Percentiles rank a stretch among this genome's conserved stretches.
Conservation (phyloP, 1,140 invertebrate genomes). For the Drosophila setifemur region DNA sequence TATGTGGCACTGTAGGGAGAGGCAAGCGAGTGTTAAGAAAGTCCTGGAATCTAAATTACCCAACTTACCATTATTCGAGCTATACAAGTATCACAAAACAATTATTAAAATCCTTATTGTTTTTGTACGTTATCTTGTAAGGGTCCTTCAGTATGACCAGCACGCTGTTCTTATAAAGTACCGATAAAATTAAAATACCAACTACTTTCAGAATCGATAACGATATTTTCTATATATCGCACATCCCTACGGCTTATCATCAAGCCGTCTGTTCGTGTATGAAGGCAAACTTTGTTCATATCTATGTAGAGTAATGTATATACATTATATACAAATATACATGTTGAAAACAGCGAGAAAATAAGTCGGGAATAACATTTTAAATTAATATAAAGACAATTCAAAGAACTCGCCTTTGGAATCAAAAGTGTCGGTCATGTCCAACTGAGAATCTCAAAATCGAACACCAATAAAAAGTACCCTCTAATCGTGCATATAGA, state of each 20-base stretch:
- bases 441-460: slow-evolving; percentile 25
- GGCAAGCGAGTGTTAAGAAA: not conserved
- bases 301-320: slow-evolving; percentile 34
- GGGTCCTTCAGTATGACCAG: slow-evolving; percentile 23
- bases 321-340: slow-evolving; percentile 34
- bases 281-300: slow-evolving; percentile 25
- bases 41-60: not conserved
- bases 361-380: slow-evolving; percentile 27
- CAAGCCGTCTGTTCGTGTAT: slow-evolving; percentile 6
- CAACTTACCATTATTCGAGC: slow-evolving; percentile 16
- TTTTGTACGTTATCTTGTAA: slow-evolving; percentile 5
- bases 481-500: slow-evolving; percentile 17
- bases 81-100: slow-evolving; percentile 24
- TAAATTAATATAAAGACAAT: slow-evolving; percentile 22
- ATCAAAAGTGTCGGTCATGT: not conserved
- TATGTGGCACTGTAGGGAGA: slow-evolving; percentile 41
- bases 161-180: too few species aligned
- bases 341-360: slow-evolving; percentile 41
- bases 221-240: too few species aligned
- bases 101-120: slow-evolving; percentile 10
- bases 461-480: slow-evolving; percentile 7
- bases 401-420: not conserved
- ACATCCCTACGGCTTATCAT: not conserved
- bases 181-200: not conserved
- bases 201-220: not conserved